These are phyloP conservation scores for Apamea crenata DNA, from an alignment of 2,888 invertebrate genomes.

Conservation along the genomic window DNA sequence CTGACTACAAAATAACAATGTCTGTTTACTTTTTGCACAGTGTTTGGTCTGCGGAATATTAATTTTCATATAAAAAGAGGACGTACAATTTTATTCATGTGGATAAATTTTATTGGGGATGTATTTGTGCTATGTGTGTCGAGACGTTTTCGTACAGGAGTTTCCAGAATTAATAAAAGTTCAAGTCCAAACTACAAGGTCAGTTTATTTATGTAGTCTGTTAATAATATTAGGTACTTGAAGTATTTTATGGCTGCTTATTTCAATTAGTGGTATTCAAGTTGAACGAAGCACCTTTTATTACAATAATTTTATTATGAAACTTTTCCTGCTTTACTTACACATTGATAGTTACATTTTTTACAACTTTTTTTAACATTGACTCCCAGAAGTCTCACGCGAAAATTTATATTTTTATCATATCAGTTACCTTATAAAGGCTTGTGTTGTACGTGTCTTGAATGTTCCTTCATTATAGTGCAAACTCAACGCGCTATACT, in stretches of 20 bases:
- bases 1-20: constrained; percentile 23
- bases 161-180: not conserved
- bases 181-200: not conserved
- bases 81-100: constrained; percentile 7
- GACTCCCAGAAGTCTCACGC: not conserved
- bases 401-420: constrained; percentile 16
- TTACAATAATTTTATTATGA: not conserved
- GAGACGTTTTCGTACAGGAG: not conserved
- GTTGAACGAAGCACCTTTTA: not conserved
- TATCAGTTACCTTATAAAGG: constrained; percentile 37
- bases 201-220: not conserved
- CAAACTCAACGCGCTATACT: constrained; percentile 9
- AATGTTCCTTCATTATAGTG: constrained; percentile 26
- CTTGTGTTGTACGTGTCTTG: constrained; percentile 43
- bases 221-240: not conserved
- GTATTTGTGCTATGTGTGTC: not conserved
- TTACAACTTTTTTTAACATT: not conserved
- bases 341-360: not conserved
- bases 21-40: constrained; percentile 22
- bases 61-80: constrained; percentile 24
- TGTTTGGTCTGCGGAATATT: constrained; percentile 26
- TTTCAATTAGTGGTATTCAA: not conserved
- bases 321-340: not conserved
- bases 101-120: constrained; percentile 34
- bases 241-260: not conserved